Percentiles rank a stretch among this genome's conserved stretches.
phyloP scores from a whole-genome alignment of 2,797 vertebrate genomes.

The Artibeus jamaicensis region DNA sequence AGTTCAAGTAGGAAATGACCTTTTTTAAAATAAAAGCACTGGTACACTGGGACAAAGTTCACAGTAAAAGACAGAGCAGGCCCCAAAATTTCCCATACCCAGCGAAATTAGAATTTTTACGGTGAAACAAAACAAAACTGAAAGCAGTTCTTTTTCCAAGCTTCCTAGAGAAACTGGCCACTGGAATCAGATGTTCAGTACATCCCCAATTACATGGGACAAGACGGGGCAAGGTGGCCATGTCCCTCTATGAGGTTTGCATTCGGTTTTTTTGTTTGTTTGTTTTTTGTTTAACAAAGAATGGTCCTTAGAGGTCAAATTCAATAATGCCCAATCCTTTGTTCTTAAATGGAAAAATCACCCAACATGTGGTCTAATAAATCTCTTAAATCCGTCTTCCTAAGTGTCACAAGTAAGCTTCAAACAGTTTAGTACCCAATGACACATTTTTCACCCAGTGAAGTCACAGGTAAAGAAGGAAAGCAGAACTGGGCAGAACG shows the following conservation, averaged over 20 bases:
- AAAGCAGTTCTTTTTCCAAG: background rate
- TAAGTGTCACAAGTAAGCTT: background rate
- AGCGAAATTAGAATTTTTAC: slow-evolving; percentile 26
- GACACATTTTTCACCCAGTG: background rate
- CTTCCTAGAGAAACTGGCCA: background rate
- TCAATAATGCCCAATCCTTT: background rate
- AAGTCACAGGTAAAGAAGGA: background rate
- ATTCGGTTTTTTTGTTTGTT: background rate
- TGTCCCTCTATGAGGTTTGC: background rate
- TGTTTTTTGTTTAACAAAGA: slow-evolving; percentile 21
- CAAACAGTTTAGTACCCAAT: background rate
- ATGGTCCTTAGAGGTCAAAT: background rate
- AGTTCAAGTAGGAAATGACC: slow-evolving; percentile 40
- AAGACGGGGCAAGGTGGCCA: background rate
- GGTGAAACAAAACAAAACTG: slow-evolving; percentile 41
- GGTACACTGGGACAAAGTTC: slow-evolving; percentile 19
- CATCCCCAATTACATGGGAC: background rate
- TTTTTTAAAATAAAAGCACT: slow-evolving; percentile 55
- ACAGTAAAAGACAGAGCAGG: background rate
- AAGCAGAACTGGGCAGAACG: background rate
- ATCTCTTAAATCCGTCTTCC: slow-evolving; percentile 13
- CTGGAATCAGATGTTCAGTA: background rate
- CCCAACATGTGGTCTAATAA: background rate
- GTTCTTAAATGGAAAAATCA: slow-evolving; percentile 6
- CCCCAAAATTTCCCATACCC: slow-evolving; percentile 32